Base-by-base conservation (phyloP, 2,113 vertebrate species). In the Taurulus bubalis region DNA sequence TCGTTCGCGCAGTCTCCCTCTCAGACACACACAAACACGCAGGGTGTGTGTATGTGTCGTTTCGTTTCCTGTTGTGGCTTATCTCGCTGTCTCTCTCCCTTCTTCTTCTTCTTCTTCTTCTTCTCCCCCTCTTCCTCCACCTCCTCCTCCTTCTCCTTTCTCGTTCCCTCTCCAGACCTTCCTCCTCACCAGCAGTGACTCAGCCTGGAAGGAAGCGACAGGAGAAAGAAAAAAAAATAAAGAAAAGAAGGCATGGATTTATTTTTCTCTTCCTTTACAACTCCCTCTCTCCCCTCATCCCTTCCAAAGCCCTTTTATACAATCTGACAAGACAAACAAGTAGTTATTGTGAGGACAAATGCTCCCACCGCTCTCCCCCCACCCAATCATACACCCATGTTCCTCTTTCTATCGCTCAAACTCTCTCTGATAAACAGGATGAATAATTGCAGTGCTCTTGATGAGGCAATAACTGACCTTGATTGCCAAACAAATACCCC, bases 131-230 rank as follows among this genome's bases (percentile, higher is more conserved):
- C 94, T 91, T 65, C 75, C 90, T 80, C 89, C 90, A 24, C 90
- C 82, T 71, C 80, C 90, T 80, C 91, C 88, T 89, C 89, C 79
- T 45, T 11, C 42, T 84, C 77, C 83, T 90, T 87, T 94, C 88
- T 90, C 92, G 90, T 94, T 95, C 93, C 90, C 94, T 95, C 93
- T 95, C 95, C 94, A 94, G 96, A 95, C 95, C 96, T 96, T 97
- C 95, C 95, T 95, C 95, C 93, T 96, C 95, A 95, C 94, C 93
- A 95, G 93, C 86, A 95, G 96, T 97, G 97, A 98, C 95, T 98
- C 96, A 98, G 96, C 95, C 98, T 98, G 94, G 93, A 97, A 97
- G 93, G 93, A 97, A 97, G 96, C 95, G 95, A 95, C 95, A 96
- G 90, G 85, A 92, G 90, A 95, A 91, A 80, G 68, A 80, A 73